Evolutionary conservation across 1,140 invertebrate genomes (phyloP).

Genomic region (Copidosoma floridanum): DNA sequence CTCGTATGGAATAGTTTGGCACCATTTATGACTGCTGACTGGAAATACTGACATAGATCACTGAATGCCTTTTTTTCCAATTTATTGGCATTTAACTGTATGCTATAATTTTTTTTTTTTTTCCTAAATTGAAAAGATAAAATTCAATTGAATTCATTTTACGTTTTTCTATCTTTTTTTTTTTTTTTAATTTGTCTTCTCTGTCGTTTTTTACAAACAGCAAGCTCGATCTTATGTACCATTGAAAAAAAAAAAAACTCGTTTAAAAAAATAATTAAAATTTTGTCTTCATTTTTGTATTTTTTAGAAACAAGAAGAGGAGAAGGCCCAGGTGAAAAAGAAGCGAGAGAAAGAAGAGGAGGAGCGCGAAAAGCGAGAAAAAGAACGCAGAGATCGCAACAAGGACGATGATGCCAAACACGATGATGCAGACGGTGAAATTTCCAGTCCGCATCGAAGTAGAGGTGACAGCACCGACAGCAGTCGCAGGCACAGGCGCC

Average conservation of each 20-base stretch:
- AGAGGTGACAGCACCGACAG: slow-evolving; percentile 45
- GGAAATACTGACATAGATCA: too few species aligned
- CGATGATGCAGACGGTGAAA: slow-evolving; percentile 53
- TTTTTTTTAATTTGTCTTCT: too few species aligned
- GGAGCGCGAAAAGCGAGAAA: slow-evolving; percentile 53
- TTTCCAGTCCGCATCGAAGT: slow-evolving; percentile 51
- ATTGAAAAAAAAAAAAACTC: too few species aligned
- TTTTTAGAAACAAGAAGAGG: slow-evolving; percentile 69
- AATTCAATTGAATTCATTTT: too few species aligned
- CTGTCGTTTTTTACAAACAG: too few species aligned
- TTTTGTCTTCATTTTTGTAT: slow-evolving; percentile 40
- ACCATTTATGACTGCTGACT: too few species aligned
- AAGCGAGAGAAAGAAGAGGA: slow-evolving; percentile 59
- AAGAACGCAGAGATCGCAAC: slow-evolving; percentile 44
- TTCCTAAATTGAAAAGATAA: slow-evolving; percentile 5
- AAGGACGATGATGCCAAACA: slow-evolving; percentile 47
- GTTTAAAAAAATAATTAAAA: too few species aligned
- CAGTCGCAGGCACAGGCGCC: slow-evolving; percentile 51
- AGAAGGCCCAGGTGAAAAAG: slow-evolving; percentile 60
- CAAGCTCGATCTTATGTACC: too few species aligned
- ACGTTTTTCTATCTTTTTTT: too few species aligned
- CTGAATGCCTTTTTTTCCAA: too few species aligned
- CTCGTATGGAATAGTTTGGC: too few species aligned
- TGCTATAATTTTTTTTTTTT: slow-evolving; percentile 24
- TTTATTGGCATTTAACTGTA: too few species aligned